phyloP scores from a whole-genome alignment of 2,113 vertebrate genomes.

The Psammodynastes pulverulentus region DNA sequence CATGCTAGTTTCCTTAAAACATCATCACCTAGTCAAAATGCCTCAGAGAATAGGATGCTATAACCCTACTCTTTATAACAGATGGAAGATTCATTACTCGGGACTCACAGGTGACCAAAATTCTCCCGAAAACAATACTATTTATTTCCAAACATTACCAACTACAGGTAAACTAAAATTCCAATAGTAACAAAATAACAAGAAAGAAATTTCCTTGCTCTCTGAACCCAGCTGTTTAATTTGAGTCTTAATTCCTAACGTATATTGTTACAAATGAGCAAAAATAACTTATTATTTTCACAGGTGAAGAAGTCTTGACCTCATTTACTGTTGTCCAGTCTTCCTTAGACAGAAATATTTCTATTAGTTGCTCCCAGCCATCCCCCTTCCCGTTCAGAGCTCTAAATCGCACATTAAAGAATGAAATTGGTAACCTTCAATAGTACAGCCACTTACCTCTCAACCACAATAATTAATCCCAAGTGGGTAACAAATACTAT shows the following conservation, averaged over 20 bases:
- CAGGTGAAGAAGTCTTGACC: constrained; percentile 70
- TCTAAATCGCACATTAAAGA: constrained; percentile 66
- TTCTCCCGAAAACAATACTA: constrained; percentile 48
- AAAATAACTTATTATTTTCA: constrained; percentile 38
- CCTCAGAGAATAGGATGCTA: constrained; percentile 39
- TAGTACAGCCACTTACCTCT: constrained; percentile 72
- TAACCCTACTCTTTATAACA: constrained; percentile 31
- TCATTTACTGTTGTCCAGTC: constrained; percentile 41
- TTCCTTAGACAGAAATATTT: constrained; percentile 60
- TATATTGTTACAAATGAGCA: constrained; percentile 32
- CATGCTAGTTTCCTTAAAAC: constrained; percentile 56
- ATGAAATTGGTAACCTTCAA: constrained; percentile 66
- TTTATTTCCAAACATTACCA: constrained; percentile 51
- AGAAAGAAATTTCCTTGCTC: constrained; percentile 51
- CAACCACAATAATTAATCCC: constrained; percentile 78
- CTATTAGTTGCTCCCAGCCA: constrained; percentile 60
- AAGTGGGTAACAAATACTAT: constrained; percentile 65
- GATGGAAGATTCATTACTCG: constrained; percentile 49
- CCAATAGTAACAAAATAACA: constrained; percentile 43
- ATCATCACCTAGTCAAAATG: constrained; percentile 52
- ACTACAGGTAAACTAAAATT: constrained; percentile 36
- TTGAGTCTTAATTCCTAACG: constrained; percentile 43
- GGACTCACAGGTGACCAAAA: constrained; percentile 45
- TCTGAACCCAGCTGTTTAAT: constrained; percentile 48
- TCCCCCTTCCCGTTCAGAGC: constrained; percentile 27